Conservation (phyloP, 1,140 invertebrate genomes). For the Mylabris phalerata region DNA sequence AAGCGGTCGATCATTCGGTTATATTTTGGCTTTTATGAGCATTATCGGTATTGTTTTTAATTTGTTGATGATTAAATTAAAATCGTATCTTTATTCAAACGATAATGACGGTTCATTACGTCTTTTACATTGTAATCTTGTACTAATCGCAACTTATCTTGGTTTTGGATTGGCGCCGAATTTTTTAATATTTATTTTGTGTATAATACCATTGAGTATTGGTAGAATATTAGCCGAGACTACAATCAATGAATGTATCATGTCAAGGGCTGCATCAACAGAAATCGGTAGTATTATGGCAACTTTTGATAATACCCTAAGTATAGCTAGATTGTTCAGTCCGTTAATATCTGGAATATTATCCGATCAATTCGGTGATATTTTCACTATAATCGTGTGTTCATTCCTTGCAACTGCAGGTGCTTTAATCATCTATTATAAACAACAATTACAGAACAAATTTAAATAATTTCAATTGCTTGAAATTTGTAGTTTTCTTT, state of each 20-base stretch:
- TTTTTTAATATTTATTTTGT: conserved; percentile 9
- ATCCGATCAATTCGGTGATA: conserved; percentile 11
- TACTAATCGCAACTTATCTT: conserved; percentile 15
- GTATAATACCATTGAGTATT: conserved; percentile 11
- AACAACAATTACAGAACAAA: conserved; percentile 11
- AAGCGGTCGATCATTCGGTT: conserved; percentile 9
- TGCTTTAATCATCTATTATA: conserved; percentile 7
- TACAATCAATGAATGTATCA: conserved; percentile 13
- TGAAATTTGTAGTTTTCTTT: neutral
- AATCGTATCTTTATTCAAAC: conserved; percentile 15
- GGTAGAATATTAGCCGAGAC: conserved; percentile 12
- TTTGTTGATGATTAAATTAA: conserved; percentile 10
- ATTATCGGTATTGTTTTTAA: neutral
- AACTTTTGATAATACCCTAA: conserved; percentile 16
- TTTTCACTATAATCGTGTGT: conserved; percentile 2
- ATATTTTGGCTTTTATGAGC: conserved; percentile 13
- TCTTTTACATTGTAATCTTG: conserved; percentile 11
- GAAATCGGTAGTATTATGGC: conserved; percentile 21
- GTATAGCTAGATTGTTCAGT: conserved; percentile 9
- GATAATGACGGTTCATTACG: conserved; percentile 9
- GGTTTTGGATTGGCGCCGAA: conserved; percentile 16
- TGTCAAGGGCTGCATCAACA: conserved; percentile 5
- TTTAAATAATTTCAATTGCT: neutral
- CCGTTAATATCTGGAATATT: conserved; percentile 21
- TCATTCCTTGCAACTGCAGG: conserved; percentile 10